Evolutionary conservation across 2,797 vertebrate genomes (phyloP), one percentile per base, ranked within the genome.

Genomic region (Lerista edwardsae): DNA sequence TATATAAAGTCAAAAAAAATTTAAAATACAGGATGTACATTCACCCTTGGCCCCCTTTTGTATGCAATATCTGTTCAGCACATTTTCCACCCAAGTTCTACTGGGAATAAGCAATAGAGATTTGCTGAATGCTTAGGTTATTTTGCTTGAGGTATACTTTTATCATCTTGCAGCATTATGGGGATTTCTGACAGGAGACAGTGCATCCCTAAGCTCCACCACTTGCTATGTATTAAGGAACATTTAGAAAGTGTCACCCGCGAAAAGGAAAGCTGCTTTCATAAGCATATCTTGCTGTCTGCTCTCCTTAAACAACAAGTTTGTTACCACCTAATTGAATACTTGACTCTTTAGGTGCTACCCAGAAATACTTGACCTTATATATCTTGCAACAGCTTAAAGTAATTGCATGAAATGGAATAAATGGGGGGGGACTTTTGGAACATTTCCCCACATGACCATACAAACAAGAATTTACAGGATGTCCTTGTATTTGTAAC

Each of bases 231-330:
- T 11, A 85, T 79, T n/a, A 17, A 73, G 69, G 47, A 11, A 73
- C 55, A 4, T 85, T 88, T 76, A 73, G 34, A 47, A 88, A 84
- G 84, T 72, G 12, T 25, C n/a, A 78, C 0, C 6, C 67, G 71
- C 62, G 8, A 74, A 51, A 86, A 73, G 3, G 34, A 21, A 88
- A 81, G 7, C 4, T 80, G 25, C 44, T 80, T 90, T 85, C 82
- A 34, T 64, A 68, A 85, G 3, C 1, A 76, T 25, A 2, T 83
- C 15, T 67, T 91, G 77, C 23, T 79, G 73, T n/a, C 31, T 88
- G 19, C 3, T 1, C 59, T 79, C 2, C 29, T 83, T 51, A 44
- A 31, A 61, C 29, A 83, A 6, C 47, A 55, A 55, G 51, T 75
- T 25, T 47, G 71, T 17, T 59, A 4, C 8, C 15, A 67, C 74